These are phyloP conservation scores for Zaprionus davidi DNA, from an alignment of 1,140 invertebrate species.

Conservation along the genomic window DNA sequence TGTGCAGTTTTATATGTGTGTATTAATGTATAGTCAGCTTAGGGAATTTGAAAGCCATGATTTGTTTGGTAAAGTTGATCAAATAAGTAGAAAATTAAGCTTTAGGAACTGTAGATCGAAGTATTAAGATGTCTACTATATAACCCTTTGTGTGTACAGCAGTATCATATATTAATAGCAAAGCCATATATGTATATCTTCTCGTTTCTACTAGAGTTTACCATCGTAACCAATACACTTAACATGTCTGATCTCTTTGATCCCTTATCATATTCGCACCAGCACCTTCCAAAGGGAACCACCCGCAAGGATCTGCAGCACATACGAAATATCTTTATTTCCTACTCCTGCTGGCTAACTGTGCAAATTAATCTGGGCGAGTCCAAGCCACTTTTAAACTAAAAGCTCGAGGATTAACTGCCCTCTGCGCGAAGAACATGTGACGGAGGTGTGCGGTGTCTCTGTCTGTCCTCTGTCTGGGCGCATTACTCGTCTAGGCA, in stretches of 20 bases:
- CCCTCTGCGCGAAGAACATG: slow-evolving; percentile 16
- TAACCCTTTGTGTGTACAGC: too few relatives aligned
- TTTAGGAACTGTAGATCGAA: too few relatives aligned
- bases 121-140: too few relatives aligned
- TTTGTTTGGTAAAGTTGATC: too few relatives aligned
- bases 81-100: too few relatives aligned
- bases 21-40: too few relatives aligned
- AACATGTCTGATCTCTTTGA: not conserved
- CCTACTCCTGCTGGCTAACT: slow-evolving; percentile 27
- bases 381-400: slow-evolving; percentile 72
- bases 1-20: not conserved
- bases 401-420: slow-evolving; percentile 69
- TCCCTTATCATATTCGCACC: too few relatives aligned
- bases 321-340: slow-evolving; percentile 58
- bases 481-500: slow-evolving; percentile 76
- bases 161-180: too few relatives aligned
- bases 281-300: not conserved
- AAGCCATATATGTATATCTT: too few relatives aligned
- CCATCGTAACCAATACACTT: too few relatives aligned
- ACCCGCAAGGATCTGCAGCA: not conserved
- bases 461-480: slow-evolving; percentile 7
- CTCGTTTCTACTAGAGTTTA: too few relatives aligned
- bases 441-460: not conserved
- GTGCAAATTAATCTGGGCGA: slow-evolving; percentile 66
- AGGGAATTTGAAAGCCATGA: too few relatives aligned